Conservation (phyloP, 2,888 invertebrate species). For the Heterodera filipjevi region DNA sequence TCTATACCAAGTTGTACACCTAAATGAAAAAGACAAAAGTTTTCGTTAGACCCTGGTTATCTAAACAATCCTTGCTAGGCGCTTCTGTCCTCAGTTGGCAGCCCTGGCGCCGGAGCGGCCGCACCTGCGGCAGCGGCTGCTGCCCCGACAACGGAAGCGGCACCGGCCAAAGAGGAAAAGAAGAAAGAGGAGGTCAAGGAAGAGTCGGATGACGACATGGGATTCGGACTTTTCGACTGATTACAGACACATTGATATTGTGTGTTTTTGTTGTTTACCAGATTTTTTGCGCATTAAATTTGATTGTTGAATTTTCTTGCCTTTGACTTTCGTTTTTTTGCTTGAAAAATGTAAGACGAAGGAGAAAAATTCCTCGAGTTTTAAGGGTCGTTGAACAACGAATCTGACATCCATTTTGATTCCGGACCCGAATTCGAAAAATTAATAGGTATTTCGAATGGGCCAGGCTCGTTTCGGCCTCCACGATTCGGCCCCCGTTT, state of each 20-base stretch:
- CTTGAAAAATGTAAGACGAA: neutral
- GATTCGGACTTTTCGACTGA: conserved; percentile 39
- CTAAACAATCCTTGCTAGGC: neutral
- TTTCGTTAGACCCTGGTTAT: neutral
- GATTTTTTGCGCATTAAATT: neutral
- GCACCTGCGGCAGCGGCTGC: conserved; percentile 66
- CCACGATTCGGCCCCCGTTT: too few relatives aligned
- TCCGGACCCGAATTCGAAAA: too few relatives aligned
- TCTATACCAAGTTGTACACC: too few relatives aligned
- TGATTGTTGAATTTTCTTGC: neutral
- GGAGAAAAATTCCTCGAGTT: too few relatives aligned
- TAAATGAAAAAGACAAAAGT: too few relatives aligned
- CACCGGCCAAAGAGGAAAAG: conserved; percentile 54
- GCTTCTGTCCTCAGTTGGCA: neutral
- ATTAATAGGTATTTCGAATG: too few relatives aligned
- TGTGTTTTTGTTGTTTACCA: neutral
- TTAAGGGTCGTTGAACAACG: too few relatives aligned
- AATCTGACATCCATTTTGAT: too few relatives aligned
- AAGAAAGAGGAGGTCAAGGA: conserved; percentile 38
- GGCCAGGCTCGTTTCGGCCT: too few relatives aligned
- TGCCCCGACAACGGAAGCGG: conserved; percentile 58
- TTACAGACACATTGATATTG: neutral
- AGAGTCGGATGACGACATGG: conserved; percentile 38
- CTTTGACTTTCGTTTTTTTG: neutral
- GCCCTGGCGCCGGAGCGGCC: conserved; percentile 73